Conservation (phyloP, 2,797 vertebrate genomes). For the Melanotaenia pygmaea region DNA sequence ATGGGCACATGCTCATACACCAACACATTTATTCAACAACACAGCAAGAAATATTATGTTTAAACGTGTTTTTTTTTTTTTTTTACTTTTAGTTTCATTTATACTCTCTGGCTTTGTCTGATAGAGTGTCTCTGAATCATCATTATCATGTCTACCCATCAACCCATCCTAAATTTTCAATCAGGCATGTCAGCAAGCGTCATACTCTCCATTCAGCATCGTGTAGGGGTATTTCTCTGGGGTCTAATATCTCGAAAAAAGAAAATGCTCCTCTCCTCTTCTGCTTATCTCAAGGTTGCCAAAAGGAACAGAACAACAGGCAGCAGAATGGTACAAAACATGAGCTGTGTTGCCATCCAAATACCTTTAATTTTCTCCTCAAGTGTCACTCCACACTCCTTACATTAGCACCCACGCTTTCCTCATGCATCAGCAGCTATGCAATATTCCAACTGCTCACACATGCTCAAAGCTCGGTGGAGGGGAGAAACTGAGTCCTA, state of each 20-base stretch:
- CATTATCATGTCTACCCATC: slow-evolving; percentile 50
- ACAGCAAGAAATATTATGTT: not conserved
- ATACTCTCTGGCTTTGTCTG: slow-evolving; percentile 16
- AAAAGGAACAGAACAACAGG: slow-evolving; percentile 3
- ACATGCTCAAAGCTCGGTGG: slow-evolving; percentile 5
- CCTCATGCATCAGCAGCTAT: slow-evolving; percentile 41
- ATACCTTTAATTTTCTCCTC: slow-evolving; percentile 53
- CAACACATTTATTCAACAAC: too few species aligned
- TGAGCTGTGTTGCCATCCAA: slow-evolving; percentile 17
- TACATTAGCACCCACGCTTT: slow-evolving; percentile 38
- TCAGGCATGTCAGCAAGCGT: slow-evolving; percentile 40
- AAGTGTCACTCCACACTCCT: slow-evolving; percentile 31
- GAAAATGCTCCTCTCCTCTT: slow-evolving; percentile 46
- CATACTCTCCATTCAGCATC: slow-evolving; percentile 48
- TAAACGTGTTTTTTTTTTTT: slow-evolving; percentile 11
- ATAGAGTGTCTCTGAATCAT: slow-evolving; percentile 37
- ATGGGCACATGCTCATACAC: slow-evolving; percentile 9
- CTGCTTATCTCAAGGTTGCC: slow-evolving; percentile 70
- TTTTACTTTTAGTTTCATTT: slow-evolving; percentile 3
- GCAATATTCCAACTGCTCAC: slow-evolving; percentile 20
- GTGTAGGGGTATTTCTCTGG: slow-evolving; percentile 53
- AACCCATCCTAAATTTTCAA: slow-evolving; percentile 60
- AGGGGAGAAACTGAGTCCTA: slow-evolving; percentile 8
- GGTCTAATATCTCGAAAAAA: slow-evolving; percentile 52
- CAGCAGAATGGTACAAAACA: slow-evolving; percentile 29